Conservation (phyloP, 2,888 invertebrate genomes). For the Standfussiana lucernea region DNA sequence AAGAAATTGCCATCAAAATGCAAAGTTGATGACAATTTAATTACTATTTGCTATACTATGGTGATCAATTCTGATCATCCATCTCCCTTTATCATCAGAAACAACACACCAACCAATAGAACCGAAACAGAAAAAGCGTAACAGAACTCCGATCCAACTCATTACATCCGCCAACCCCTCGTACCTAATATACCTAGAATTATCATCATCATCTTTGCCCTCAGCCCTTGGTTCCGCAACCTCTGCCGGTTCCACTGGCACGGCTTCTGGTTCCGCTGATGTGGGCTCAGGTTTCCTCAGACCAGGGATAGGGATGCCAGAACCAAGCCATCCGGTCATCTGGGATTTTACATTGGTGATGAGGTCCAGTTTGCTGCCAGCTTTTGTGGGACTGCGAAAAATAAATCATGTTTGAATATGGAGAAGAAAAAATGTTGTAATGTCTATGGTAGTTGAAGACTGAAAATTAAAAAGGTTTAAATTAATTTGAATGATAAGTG, state of each 20-base stretch:
- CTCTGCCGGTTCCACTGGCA: slow-evolving; percentile 85
- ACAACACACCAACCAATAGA: slow-evolving; percentile 69
- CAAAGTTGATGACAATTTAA: background rate
- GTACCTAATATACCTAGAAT: slow-evolving; percentile 95
- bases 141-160: slow-evolving; percentile 80
- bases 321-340: slow-evolving; percentile 96
- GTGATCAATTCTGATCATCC: background rate
- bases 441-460: background rate
- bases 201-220: slow-evolving; percentile 95
- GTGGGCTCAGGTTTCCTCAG: slow-evolving; percentile 92
- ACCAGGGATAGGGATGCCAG: slow-evolving; percentile 94
- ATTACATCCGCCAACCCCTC: slow-evolving; percentile 91
- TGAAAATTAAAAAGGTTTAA: background rate
- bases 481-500: background rate
- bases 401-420: slow-evolving; percentile 36
- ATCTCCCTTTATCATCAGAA: slow-evolving; percentile 26
- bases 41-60: background rate
- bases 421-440: background rate
- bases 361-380: slow-evolving; percentile 94
- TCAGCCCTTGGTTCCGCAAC: slow-evolving; percentile 83
- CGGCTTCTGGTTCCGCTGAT: slow-evolving; percentile 85
- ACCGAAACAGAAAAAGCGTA: slow-evolving; percentile 65
- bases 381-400: slow-evolving; percentile 92
- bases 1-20: background rate
- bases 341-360: slow-evolving; percentile 96